phyloP scores from a whole-genome alignment of 2,888 invertebrate species.

The Pollenia griseotomentosa region DNA sequence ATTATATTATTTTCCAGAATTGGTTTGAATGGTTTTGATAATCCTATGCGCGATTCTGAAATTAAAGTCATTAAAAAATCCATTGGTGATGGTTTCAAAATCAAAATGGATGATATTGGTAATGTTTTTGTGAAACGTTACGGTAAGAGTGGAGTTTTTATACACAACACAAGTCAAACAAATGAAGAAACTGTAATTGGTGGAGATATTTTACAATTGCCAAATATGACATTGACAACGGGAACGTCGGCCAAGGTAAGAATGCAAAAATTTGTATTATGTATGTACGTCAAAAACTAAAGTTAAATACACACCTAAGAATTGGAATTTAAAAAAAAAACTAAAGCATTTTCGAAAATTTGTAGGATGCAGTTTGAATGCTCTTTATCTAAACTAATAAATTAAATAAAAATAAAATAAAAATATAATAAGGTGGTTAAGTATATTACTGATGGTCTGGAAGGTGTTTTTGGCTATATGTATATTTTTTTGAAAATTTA shows the following conservation, averaged over 20 bases:
- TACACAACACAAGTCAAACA: slow-evolving; percentile 85
- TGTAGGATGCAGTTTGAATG: no score
- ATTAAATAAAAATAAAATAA: no score
- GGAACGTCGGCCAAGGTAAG: slow-evolving; percentile 87
- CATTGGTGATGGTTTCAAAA: slow-evolving; percentile 92
- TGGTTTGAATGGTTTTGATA: slow-evolving; percentile 97
- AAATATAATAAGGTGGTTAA: no score
- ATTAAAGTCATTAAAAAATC: slow-evolving; percentile 96
- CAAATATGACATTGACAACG: slow-evolving; percentile 87
- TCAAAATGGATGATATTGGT: slow-evolving; percentile 90
- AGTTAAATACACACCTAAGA: no score
- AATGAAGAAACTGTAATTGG: slow-evolving; percentile 88
- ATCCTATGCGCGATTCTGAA: slow-evolving; percentile 96
- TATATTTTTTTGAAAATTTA: no score
- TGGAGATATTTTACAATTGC: slow-evolving; percentile 88
- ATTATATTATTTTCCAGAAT: slow-evolving; percentile 87
- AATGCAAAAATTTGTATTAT: not conserved
- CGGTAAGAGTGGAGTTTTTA: slow-evolving; percentile 88
- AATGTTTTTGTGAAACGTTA: slow-evolving; percentile 89
- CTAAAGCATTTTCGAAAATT: no score
- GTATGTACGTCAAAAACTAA: no score
- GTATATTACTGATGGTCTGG: no score
- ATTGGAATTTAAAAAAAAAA: no score
- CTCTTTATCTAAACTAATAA: no score
- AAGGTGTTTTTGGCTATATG: no score